phyloP scores from a whole-genome alignment of 92 coral and sea anemone species.

The Actinernus sp. region DNA sequence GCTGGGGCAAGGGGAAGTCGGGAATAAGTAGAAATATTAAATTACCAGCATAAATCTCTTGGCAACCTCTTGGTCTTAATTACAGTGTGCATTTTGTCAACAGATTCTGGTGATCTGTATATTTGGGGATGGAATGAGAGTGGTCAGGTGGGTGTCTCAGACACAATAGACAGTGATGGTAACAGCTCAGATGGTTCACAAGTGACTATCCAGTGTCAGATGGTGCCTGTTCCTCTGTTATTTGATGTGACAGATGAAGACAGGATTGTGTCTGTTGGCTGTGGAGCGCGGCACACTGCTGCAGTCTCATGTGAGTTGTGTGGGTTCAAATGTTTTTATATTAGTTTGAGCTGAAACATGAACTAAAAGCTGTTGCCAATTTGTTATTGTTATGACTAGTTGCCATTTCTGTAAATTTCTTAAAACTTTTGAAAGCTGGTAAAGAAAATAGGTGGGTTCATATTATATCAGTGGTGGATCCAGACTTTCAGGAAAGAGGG shows the following conservation, averaged over 20 bases:
- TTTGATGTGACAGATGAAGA: slow-evolving; percentile 54
- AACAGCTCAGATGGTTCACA: slow-evolving; percentile 3
- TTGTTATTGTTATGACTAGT: too few relatives aligned
- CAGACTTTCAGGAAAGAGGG: too few relatives aligned
- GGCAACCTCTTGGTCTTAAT: too few relatives aligned
- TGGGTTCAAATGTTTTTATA: not conserved
- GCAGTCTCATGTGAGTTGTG: slow-evolving; percentile 65
- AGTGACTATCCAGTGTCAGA: slow-evolving; percentile 55
- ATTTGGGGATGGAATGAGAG: slow-evolving; percentile 99
- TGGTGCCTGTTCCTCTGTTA: slow-evolving; percentile 60
- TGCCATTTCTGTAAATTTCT: too few relatives aligned
- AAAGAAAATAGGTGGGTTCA: too few relatives aligned
- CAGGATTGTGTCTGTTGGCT: slow-evolving; percentile 62
- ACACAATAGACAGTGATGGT: slow-evolving; percentile 23
- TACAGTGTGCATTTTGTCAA: not conserved
- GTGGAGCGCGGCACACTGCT: slow-evolving; percentile 97
- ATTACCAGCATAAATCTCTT: too few relatives aligned
- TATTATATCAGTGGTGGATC: too few relatives aligned
- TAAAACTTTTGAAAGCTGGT: too few relatives aligned
- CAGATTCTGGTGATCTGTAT: slow-evolving; percentile 93
- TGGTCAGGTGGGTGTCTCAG: slow-evolving; percentile 89
- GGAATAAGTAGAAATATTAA: too few relatives aligned
- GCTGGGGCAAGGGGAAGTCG: too few relatives aligned
- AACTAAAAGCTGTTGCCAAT: too few relatives aligned
- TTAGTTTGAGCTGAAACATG: too few relatives aligned